Evolutionary conservation across 2,797 vertebrate genomes (phyloP).

Genomic region (Stomatorhinus walkeri): DNA sequence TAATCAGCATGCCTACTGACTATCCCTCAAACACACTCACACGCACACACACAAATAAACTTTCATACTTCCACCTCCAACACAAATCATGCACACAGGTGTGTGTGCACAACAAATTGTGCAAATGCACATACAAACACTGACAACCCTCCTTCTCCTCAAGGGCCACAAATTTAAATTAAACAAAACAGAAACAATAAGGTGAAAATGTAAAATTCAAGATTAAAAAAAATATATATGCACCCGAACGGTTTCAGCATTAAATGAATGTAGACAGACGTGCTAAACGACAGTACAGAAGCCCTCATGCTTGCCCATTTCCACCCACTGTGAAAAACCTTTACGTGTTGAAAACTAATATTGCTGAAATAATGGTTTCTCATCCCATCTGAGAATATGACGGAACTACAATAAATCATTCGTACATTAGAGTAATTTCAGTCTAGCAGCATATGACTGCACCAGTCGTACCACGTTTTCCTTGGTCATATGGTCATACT

Average conservation of each 20-base stretch:
- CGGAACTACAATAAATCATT: slow-evolving; percentile 35
- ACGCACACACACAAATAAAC: slow-evolving; percentile 25
- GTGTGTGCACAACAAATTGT: neutral
- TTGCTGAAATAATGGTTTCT: slow-evolving; percentile 63
- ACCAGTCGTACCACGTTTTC: slow-evolving; percentile 60
- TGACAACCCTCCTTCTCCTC: slow-evolving; percentile 39
- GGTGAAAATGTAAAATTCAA: slow-evolving; percentile 56
- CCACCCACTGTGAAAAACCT: slow-evolving; percentile 21
- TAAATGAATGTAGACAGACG: slow-evolving; percentile 28
- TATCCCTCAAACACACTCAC: slow-evolving; percentile 43
- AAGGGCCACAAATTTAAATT: slow-evolving; percentile 56
- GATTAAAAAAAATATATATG: slow-evolving; percentile 28
- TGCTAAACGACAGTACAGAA: slow-evolving; percentile 17
- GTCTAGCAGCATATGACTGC: slow-evolving; percentile 47
- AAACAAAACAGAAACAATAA: slow-evolving; percentile 64
- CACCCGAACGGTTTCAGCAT: slow-evolving; percentile 21
- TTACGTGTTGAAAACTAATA: slow-evolving; percentile 63
- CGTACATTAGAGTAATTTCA: slow-evolving; percentile 42
- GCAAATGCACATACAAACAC: slow-evolving; percentile 12
- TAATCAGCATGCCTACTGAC: slow-evolving; percentile 13
- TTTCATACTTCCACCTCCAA: neutral
- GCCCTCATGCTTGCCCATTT: neutral
- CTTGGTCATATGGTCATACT: slow-evolving; percentile 56
- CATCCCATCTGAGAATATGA: slow-evolving; percentile 40
- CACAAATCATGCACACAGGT: neutral